Conservation (phyloP, 2,797 vertebrate species). For the Pelodytes ibericus region DNA sequence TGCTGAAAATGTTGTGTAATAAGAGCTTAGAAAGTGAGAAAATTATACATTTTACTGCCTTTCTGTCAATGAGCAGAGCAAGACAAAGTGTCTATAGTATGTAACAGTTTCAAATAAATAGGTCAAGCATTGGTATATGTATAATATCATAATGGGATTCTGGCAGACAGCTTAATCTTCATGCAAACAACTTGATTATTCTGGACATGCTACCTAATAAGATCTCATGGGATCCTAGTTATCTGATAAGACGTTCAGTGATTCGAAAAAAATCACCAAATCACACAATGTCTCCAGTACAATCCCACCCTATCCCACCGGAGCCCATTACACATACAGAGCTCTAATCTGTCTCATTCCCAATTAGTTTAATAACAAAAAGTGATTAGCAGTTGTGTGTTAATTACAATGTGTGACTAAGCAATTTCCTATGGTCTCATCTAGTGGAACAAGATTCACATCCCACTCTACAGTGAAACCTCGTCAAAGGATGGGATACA, state of each 20-base stretch:
- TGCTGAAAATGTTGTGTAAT: too few relatives aligned
- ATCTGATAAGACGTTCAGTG: conserved; percentile 16
- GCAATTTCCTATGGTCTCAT: conserved; percentile 18
- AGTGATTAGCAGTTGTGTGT: conserved; percentile 31
- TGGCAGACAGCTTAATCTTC: not conserved
- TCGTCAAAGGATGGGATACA: not conserved
- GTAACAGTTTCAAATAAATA: not conserved
- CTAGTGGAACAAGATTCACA: not conserved
- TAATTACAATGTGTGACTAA: conserved; percentile 42
- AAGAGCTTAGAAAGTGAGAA: too few relatives aligned
- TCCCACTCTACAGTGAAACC: not conserved
- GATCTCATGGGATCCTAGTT: conserved; percentile 13
- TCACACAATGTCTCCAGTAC: conserved; percentile 9
- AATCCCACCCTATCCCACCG: conserved; percentile 26
- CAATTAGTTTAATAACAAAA: conserved; percentile 29
- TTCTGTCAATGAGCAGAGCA: too few relatives aligned
- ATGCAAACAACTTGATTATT: conserved; percentile 16
- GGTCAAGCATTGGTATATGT: not conserved
- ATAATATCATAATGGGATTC: conserved; percentile 11
- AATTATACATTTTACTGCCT: too few relatives aligned
- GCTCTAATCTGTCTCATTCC: conserved; percentile 28
- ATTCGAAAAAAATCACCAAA: conserved; percentile 9
- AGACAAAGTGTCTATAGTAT: not conserved
- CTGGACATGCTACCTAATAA: conserved; percentile 9
- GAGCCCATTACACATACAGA: conserved; percentile 37